Base-by-base conservation (phyloP, 2,888 invertebrate species). In the Xanthorhoe designata region DNA sequence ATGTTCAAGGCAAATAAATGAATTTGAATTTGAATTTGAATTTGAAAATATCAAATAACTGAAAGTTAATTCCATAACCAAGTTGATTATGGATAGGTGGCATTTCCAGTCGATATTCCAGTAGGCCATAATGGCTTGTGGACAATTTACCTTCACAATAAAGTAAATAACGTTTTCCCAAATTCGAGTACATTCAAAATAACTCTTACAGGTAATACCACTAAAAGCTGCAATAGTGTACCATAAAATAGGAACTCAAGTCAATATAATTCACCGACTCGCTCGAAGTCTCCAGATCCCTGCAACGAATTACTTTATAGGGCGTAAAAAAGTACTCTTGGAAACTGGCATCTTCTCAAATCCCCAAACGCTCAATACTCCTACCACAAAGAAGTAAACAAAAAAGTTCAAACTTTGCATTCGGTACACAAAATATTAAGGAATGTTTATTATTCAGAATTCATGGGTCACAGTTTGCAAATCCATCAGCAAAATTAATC, bases 201-300 rank as follows among this genome's bases (percentile, higher is more conserved):
- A 13, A 13, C 13, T 13, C 10, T 42, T 13, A 42, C 13, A 17
- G 47, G 6, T 47, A 47, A 7, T 47, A 47, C 47, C 17, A 53
- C 45, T 52, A 42, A 45, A 29, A 60, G 13, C 45, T 60, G 45
- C 9, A 53, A 47, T 47, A 45, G 52, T 53, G 32, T 17, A 51
- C 15, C 38, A 50, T 56, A 29, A 55, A 49, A 49, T 52, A 15
- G 29, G 55, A 32, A 18, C 18, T 66, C 19, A 54, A 54, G 42
- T 50, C 32, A 54, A 50, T 54, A 29, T 42, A 42, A 42, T 42
- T 42, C 52, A 45, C 42, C 53, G 38, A 58, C 24, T 64, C 58
- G 24, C 61, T 61, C 51, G 17, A 58, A 64, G 18, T 55, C 52
- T 50, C 59, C 17, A 35, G 61, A 59, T 61, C 50, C 45, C 54